Evolutionary conservation across 2,113 vertebrate genomes (phyloP), one percentile per base, ranked within the genome.

Genomic region (Phainopepla nitens): DNA sequence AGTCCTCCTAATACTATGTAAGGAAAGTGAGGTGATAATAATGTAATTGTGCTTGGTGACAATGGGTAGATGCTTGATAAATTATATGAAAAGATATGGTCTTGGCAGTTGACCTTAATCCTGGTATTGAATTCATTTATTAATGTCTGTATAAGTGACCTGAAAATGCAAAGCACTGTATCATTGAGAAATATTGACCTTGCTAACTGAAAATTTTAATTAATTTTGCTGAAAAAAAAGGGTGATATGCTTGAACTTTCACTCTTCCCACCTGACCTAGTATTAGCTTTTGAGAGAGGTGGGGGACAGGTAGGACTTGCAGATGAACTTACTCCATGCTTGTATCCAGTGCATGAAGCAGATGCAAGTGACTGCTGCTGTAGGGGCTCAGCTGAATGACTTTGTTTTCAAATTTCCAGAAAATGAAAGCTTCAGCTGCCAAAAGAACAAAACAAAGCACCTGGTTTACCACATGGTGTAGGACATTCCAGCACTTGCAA

Each of bases 361-460:
- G 54, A 89, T 83, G 56, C 20, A 64, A 90, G 82, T 70, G 79
- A 44, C 61, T 91, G 57, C 70, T 90, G 60, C 47, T 65, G 44
- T 42, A 93, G 62, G 50, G 84, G 28, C 87, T 89, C 78, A 33
- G 53, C 78, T 86, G 71, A 90, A 61, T 70, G 79, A 73, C 80
- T 96, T 84, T 68, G 51, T 94, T 96, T 94, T 90, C 82, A 77
- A 2, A 90, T 93, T 95, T 86, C 60, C 53, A 90, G 92, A 81
- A 95, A 96, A 90, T 57, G 42, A 94, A 92, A 64, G 92, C 92
- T 88, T 96, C 73, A 78, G 88, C 96, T 96, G 96, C 90, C 93
- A 96, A 89, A 94, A 90, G 88, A 96, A 89, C 93, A 94, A 93
- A 95, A 92, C 95, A 92, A 90, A 96, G 83, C 96, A 96, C 96